Evolutionary conservation across 2,888 invertebrate species (phyloP), one percentile per base, ranked within the genome.

Genomic region (Nesidiocoris tenuis): DNA sequence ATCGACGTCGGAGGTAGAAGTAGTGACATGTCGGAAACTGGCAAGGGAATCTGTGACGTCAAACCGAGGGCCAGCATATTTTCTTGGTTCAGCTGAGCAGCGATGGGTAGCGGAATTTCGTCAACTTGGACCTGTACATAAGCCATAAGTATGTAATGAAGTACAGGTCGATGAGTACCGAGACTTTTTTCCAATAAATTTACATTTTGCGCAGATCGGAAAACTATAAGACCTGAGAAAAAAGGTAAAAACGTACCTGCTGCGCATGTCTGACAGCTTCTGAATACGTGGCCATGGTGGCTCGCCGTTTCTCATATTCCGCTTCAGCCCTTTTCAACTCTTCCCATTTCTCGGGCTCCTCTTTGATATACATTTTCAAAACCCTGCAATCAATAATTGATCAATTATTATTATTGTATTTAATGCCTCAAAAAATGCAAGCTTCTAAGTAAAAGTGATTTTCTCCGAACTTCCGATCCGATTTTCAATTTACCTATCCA

Each of bases 181-280:
- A n/a, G n/a, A 7, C n/a, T 7, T 61, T 18, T 17, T 61, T 61
- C n/a, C n/a, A 61, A 61, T 7, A 16, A 7, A 61, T 7, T 61
- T 17, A 17, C 17, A 12, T 54, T 54, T 54, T 12, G 54, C 7
- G 12, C 54, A 54, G 54, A 7, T 12, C 54, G 12, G 54, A 12
- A 7, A 54, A 54, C 7, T 54, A 9, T 9, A 12, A 9, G 54
- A n/a, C n/a, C n/a, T n/a, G n/a, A n/a, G n/a, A n/a, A n/a, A n/a
- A n/a, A n/a, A n/a, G n/a, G n/a, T n/a, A n/a, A n/a, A n/a, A n/a
- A n/a, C n/a, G n/a, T 0, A 98, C 97, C 81, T 94, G 92, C 83
- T 98, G 96, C 0, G 98, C 97, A 84, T 94, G 94, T 82, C 93
- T 93, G 0, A 98, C 97, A 76, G 97, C 95, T 83, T 98, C 97